Evolutionary conservation across 2,113 vertebrate genomes (phyloP).

Genomic region (human (Homo sapiens)): GRCh38 chr1:1664501-1665000

Average conservation of each 20-base stretch:
- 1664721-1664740: not conserved
- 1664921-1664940: not conserved
- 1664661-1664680: not conserved
- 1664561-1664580: rapidly evolving
- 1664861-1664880: rapidly evolving
- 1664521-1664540: too few relatives aligned
- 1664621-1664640: not conserved
- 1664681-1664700: not conserved
- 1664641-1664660: too few relatives aligned
- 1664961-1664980: too few relatives aligned
- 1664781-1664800: not conserved
- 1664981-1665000: not conserved
- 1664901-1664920: not conserved
- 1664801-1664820: rapidly evolving
- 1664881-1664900: too few relatives aligned
- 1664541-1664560: too few relatives aligned
- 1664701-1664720: not conserved
- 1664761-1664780: too few relatives aligned
- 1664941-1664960: too few relatives aligned
- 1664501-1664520: not conserved
- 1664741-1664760: not conserved
- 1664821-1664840: rapidly evolving
- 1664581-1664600: not conserved
- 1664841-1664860: rapidly evolving
- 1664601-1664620: not conserved